A percentile compares a stretch with the other conserved stretches of the same genome.
Evolutionary conservation across 2,797 vertebrate species (phyloP).

Genomic region (Parauchenoglanis ngamensis): DNA sequence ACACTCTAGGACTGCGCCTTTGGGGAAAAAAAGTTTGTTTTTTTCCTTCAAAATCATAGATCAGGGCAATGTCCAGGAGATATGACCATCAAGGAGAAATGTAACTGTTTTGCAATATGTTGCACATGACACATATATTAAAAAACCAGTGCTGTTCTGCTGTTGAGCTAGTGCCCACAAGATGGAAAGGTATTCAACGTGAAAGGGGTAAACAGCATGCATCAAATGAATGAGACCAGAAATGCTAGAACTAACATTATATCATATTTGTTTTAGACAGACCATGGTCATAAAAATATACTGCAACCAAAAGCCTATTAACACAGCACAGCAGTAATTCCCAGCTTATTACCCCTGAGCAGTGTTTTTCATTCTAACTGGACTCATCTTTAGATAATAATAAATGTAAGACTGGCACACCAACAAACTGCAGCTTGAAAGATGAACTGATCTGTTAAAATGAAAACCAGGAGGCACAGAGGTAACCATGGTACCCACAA

Average conservation of each 20-base stretch:
- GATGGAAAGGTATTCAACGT: neutral
- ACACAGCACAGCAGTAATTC: neutral
- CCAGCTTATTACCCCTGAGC: constrained; percentile 40
- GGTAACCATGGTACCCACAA: constrained; percentile 19
- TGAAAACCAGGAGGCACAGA: constrained; percentile 39
- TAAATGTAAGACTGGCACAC: neutral
- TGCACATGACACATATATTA: neutral
- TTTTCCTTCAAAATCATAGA: neutral
- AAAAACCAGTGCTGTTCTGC: neutral
- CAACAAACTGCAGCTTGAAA: neutral
- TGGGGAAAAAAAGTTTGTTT: neutral
- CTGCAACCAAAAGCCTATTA: neutral
- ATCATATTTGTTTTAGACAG: neutral
- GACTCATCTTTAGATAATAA: neutral
- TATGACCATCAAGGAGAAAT: neutral
- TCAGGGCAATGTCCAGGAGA: neutral
- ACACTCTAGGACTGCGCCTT: too few species aligned
- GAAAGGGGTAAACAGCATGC: neutral
- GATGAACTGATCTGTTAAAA: constrained; percentile 20
- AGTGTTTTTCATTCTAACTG: constrained; percentile 37
- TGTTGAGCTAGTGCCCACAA: neutral
- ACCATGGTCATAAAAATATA: neutral
- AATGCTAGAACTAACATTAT: neutral
- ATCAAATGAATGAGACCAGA: neutral
- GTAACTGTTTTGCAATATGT: neutral